A percentile compares a stretch with the other conserved stretches of the same genome.
Conservation (phyloP, 1,140 invertebrate genomes). For the Zaprionus capensis region DNA sequence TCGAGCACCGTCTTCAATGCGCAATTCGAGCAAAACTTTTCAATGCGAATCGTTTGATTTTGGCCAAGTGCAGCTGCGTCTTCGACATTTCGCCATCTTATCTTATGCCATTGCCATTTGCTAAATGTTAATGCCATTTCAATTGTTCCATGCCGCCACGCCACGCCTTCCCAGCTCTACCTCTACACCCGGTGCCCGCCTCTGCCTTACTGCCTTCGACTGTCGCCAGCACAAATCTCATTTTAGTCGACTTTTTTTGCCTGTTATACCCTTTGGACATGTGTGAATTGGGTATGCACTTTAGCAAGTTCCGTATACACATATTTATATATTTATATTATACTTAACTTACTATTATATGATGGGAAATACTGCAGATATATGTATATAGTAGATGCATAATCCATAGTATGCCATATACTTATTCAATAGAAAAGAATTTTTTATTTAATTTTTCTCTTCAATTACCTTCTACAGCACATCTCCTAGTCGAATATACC, state of each 20-base stretch:
- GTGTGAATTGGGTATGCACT: neutral
- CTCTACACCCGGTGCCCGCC: neutral
- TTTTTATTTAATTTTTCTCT: neutral
- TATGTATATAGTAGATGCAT: neutral
- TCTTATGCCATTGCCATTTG: slow-evolving; percentile 74
- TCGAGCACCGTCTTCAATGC: slow-evolving; percentile 20
- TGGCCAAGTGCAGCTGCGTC: slow-evolving; percentile 77
- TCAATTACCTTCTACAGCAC: neutral
- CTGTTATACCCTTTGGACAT: neutral
- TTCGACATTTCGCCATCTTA: slow-evolving; percentile 60
- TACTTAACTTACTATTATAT: neutral
- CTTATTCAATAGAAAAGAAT: too few species aligned
- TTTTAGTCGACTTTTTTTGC: slow-evolving; percentile 37
- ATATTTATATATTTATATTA: neutral
- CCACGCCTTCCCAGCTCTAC: neutral
- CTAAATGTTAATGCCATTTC: slow-evolving; percentile 83
- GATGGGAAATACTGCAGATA: neutral
- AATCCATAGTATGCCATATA: too few species aligned
- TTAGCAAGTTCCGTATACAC: neutral
- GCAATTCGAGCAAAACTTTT: slow-evolving; percentile 59
- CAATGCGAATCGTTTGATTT: slow-evolving; percentile 75
- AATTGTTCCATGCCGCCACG: slow-evolving; percentile 54
- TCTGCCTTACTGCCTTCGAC: slow-evolving; percentile 15
- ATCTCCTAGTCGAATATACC: neutral
- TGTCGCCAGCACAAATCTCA: slow-evolving; percentile 57